These are phyloP conservation scores for Catagonus wagneri DNA, from an alignment of 2,113 vertebrate species.

Conservation along the genomic window DNA sequence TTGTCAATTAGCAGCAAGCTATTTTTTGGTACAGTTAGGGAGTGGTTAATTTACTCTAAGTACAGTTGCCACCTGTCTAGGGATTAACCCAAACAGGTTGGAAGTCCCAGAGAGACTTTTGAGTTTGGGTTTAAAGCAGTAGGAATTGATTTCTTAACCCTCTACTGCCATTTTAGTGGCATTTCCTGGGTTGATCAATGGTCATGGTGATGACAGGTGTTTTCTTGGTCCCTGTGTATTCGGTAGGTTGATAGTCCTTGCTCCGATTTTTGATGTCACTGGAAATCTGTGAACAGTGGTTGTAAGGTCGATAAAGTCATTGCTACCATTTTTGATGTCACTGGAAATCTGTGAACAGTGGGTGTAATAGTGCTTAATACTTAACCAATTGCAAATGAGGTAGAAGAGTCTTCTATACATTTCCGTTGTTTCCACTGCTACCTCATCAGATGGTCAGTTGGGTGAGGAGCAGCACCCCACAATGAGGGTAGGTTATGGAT, in stretches of 20 bases:
- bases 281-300: not conserved
- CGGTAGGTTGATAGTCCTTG: not conserved
- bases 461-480: not conserved
- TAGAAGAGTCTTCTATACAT: not conserved
- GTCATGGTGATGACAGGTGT: slow-evolving; percentile 10
- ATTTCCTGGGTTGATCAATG: slow-evolving; percentile 48
- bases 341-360: not conserved
- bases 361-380: not conserved
- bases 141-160: slow-evolving; percentile 60
- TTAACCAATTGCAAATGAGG: not conserved
- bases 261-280: slow-evolving; percentile 6
- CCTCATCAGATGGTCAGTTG: not conserved
- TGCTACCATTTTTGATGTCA: slow-evolving; percentile 10
- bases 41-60: slow-evolving; percentile 74
- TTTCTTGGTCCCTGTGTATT: slow-evolving; percentile 30
- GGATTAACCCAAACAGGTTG: slow-evolving; percentile 69
- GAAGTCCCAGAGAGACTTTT: slow-evolving; percentile 60
- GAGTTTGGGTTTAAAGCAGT: slow-evolving; percentile 44
- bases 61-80: slow-evolving; percentile 67
- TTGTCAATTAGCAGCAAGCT: slow-evolving; percentile 59
- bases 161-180: slow-evolving; percentile 19
- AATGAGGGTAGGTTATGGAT: not conserved
- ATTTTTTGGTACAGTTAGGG: slow-evolving; percentile 70
- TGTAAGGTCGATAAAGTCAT: no score
- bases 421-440: not conserved